Evolutionary conservation across 2,113 vertebrate species (phyloP).

Genomic region (Cheilinus undulatus): DNA sequence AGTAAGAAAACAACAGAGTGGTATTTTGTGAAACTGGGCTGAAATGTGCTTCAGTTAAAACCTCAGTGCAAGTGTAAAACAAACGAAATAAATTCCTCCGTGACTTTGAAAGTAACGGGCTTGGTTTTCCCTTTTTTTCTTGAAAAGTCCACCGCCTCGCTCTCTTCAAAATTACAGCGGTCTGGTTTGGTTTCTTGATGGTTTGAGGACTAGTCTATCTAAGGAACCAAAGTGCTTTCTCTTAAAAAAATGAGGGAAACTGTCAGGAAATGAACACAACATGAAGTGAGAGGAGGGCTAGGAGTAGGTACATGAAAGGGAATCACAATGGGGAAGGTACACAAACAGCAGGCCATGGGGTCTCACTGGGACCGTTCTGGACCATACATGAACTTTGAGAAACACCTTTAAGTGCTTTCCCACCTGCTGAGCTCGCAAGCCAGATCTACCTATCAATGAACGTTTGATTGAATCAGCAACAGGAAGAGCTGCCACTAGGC

Average conservation of each 20-base stretch:
- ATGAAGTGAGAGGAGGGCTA: conserved; percentile 36
- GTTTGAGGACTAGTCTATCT: conserved; percentile 15
- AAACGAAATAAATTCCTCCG: conserved; percentile 35
- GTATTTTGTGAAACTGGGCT: background rate
- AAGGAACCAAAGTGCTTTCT: background rate
- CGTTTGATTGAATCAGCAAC: conserved; percentile 8
- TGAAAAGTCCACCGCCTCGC: conserved; percentile 38
- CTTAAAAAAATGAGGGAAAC: background rate
- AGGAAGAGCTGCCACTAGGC: conserved; percentile 25
- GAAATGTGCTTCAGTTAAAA: conserved; percentile 19
- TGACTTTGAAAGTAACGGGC: conserved; percentile 29
- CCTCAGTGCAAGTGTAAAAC: conserved; percentile 32
- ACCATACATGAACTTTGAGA: conserved; percentile 10
- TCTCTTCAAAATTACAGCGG: conserved; percentile 63
- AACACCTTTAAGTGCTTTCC: conserved; percentile 50
- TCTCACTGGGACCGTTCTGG: conserved; percentile 35
- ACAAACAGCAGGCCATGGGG: conserved; percentile 51
- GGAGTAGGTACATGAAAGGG: conserved; percentile 35
- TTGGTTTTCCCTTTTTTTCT: conserved; percentile 37
- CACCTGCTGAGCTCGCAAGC: conserved; percentile 54
- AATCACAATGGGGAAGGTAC: conserved; percentile 50
- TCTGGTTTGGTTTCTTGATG: conserved; percentile 43
- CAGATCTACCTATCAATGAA: conserved; percentile 28
- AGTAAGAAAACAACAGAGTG: conserved; percentile 3
- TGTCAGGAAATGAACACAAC: conserved; percentile 50